A percentile compares a stretch with the other conserved stretches of the same genome.
Conservation (phyloP, 2,113 vertebrate species). For the Epinephelus fuscoguttatus region DNA sequence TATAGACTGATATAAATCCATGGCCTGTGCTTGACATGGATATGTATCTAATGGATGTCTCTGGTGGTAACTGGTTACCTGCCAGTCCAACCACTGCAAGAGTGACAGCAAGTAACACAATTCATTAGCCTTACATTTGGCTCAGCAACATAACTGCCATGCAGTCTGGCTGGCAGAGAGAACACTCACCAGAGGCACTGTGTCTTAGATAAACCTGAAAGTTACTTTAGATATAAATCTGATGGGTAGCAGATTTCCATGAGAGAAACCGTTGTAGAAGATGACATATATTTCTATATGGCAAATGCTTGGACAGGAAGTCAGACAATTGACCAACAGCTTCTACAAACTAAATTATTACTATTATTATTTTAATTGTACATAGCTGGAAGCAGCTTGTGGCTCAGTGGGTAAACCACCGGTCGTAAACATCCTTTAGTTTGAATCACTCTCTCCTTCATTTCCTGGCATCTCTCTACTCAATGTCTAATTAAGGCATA, state of each 20-base stretch:
- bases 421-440: background rate
- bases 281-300: too few species aligned
- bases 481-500: background rate
- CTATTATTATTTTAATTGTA: background rate
- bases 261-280: too few species aligned
- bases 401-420: background rate
- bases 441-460: background rate
- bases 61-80: background rate
- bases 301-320: background rate
- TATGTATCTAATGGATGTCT: background rate
- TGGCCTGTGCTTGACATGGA: background rate
- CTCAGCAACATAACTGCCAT: background rate
- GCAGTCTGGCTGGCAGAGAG: background rate
- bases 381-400: background rate
- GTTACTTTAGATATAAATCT: too few species aligned
- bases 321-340: background rate
- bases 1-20: background rate
- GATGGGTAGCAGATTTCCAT: too few species aligned
- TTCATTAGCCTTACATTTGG: background rate
- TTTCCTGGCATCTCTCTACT: background rate
- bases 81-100: background rate
- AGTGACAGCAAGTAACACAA: background rate
- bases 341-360: background rate
- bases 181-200: background rate
- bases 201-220: background rate